A percentile compares a stretch with the other conserved stretches of the same genome.
Conservation (phyloP, 2,888 invertebrate genomes). For the Aspidiotus destructor region DNA sequence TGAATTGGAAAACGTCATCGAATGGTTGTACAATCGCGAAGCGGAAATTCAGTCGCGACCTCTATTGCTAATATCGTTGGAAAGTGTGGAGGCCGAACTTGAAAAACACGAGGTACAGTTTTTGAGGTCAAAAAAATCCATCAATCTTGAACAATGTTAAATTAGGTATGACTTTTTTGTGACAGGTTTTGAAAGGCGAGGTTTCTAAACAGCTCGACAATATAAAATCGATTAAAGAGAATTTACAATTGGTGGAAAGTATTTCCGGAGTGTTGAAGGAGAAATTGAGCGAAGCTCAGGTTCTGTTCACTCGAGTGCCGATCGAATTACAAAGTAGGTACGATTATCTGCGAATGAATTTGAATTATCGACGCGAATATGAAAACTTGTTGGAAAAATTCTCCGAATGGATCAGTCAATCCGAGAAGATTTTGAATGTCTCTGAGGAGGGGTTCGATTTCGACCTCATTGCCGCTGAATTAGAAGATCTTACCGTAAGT, state of each 20-base stretch:
- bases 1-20: conserved; percentile 71
- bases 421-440: conserved; percentile 51
- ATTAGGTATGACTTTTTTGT: neutral
- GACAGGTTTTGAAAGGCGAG: conserved; percentile 50
- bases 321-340: conserved; percentile 69
- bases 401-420: conserved; percentile 73
- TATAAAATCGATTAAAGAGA: conserved; percentile 59
- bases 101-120: conserved; percentile 40
- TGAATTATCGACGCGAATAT: conserved; percentile 65
- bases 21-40: conserved; percentile 75
- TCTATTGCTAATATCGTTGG: conserved; percentile 62
- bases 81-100: conserved; percentile 72
- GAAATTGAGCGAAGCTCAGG: conserved; percentile 74
- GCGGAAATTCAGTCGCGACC: conserved; percentile 72
- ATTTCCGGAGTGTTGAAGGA: conserved; percentile 71
- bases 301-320: conserved; percentile 65
- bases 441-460: conserved; percentile 62
- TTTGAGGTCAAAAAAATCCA: neutral
- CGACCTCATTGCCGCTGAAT: conserved; percentile 67
- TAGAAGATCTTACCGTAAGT: conserved; percentile 70
- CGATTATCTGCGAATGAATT: conserved; percentile 68
- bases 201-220: conserved; percentile 61
- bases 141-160: neutral
- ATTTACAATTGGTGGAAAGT: conserved; percentile 62
- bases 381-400: conserved; percentile 65